Base-by-base conservation (phyloP, 2,888 invertebrate genomes). In the Pseudococcus jackbeardsleyi region DNA sequence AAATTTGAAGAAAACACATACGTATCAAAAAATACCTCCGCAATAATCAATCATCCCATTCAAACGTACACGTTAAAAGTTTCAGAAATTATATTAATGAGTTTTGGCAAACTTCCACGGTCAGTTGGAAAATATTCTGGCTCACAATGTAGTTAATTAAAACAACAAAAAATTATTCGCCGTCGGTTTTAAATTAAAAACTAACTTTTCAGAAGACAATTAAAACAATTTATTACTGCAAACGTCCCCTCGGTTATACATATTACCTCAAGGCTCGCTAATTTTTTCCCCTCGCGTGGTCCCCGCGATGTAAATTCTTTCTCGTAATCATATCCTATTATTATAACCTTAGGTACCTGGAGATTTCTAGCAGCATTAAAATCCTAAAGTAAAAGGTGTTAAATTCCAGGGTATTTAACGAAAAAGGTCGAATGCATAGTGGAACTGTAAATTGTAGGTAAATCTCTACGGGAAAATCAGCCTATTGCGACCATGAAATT, bases 121-220 rank as follows among this genome's bases (percentile, higher is more conserved):
- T 46, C 79, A 79, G 42, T 79, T 79, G 79, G 46, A 46, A 79
- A 79, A 79, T 42, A 42, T 79, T 79, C 42, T n/a, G 79, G 42
- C 46, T 22, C 46, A 19, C 79, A 79, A 79, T 42, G 79, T 79
- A 4, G 79, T 79, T 79, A 79, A 79, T 79, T 79, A 79, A 79
- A 42, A 42, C 19, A 79, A 79, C 79, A 46, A 79, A 79, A 79
- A 79, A 79, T n/a, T 79, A 42, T 79, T 79, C 42, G 7, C 79
- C 46, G 79, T 79, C 79, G 26, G 79, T 42, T 79, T 79, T 79
- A 79, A 79, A 79, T 79, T 79, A 79, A 42, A 79, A 79, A 79
- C n/a, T 42, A 39, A 79, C 79, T 79, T 79, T 79, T 79, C 42
- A 42, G 42, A 79, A 79, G 79, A 79, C 79, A 79, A 79, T 79